Base-by-base conservation (phyloP, 2,888 invertebrate genomes). In the Protophormia terraenovae region DNA sequence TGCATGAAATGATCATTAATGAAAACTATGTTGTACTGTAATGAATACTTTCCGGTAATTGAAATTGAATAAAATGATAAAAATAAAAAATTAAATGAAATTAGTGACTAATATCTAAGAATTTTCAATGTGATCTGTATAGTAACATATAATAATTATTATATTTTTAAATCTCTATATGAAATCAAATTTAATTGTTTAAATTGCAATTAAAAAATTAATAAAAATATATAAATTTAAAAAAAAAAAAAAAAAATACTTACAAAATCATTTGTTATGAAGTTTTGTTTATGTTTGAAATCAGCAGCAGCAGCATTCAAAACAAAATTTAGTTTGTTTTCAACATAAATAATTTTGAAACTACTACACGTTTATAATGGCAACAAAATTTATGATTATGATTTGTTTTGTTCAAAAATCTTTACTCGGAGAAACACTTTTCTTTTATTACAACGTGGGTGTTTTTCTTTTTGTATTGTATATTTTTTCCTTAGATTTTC, bases 181-280 rank as follows among this genome's bases (percentile, higher is more conserved):
- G 6, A 47, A n/a, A 71, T 32, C 0, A 16, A 47, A 35, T 73
- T 55, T 55, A 64, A 24, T 60, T 27, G 50, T 69, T 27, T 16
- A 58, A 66, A 66, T 47, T 27, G 7, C 19, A 27, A 47, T 64
- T 55, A 45, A 41, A 45, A 29, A 14, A 2, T 62, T 10, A n/a
- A 14, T 50, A 29, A 58, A 66, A 29, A 45, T 50, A 60, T n/a
- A n/a, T n/a, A n/a, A n/a, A n/a, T n/a, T 38, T 60, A n/a, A 16
- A 66, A 41, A 14, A 16, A 14, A 45, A 47, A 1, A 47, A 14
- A 10, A 19, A 27, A 12, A 2, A n/a, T 78, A 85, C 85, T 85
- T 82, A 85, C 85, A 82, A 82, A 85, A 78, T 78, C 85, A 85
- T 82, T 78, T 79, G 78, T 71, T 82, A 85, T 81, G 77, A 81